Evolutionary conservation across 2,888 invertebrate species (phyloP), one percentile per base, ranked within the genome.

Genomic region (Leucozona laternaria): DNA sequence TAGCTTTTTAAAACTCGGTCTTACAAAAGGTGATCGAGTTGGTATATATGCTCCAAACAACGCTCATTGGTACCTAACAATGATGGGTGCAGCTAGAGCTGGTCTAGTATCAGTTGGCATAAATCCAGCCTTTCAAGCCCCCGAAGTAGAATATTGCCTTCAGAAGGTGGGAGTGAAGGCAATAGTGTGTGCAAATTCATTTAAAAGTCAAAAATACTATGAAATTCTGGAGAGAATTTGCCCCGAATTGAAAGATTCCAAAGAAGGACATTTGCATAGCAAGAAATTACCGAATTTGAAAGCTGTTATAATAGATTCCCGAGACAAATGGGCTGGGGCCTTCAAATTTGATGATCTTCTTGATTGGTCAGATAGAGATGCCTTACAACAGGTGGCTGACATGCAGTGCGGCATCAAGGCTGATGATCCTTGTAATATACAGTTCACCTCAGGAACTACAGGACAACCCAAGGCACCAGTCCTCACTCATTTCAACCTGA

Each of bases 371-470:
- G 88, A 83, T 40, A 90, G 91, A 58, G 79, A 88, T 7, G 87
- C 78, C 6, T 2, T 88, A 0, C 17, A 66, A 7, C 60, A 78
- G 13, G 71, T 89, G 8, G 31, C 40, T 31, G 71, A 48, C 0
- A 75, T 93, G 37, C 95, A 95, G 90, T 89, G 92, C 11, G 89
- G 91, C 0, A 93, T 96, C 17, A 94, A 95, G 76, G 94, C 96
- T 64, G 95, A 96, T 91, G 94, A 94, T 66, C 94, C 95, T 2
- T 94, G 94, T 88, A 96, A 96, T 90, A 95, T 97, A 89, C 95
- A 96, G 90, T 97, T 96, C 90, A 96, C 97, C 10, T 97, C 97
- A 2, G 96, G 96, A 8, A 96, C 96, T 1, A 96, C 97, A 0
- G 93, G 93, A 4, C 88, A 91, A 37, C 96, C 97, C 0, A 97